phyloP scores from a whole-genome alignment of 2,888 invertebrate species.

The Ornithoptera alexandrae region DNA sequence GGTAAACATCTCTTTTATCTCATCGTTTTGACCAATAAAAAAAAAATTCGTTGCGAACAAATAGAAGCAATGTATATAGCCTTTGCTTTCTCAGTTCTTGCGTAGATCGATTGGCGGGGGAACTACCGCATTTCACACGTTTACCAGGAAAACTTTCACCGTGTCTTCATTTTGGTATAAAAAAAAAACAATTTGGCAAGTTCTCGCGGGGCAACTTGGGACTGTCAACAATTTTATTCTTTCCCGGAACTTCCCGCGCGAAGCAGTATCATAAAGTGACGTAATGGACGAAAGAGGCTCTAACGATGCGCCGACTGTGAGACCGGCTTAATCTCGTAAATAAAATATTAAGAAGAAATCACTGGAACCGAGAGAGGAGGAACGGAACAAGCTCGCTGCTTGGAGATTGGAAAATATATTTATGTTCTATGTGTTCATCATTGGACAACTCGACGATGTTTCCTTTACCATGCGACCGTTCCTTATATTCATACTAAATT shows the following conservation, averaged over 20 bases:
- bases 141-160: slow-evolving; percentile 49
- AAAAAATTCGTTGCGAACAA: neutral
- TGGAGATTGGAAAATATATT: slow-evolving; percentile 52
- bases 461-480: too few species aligned
- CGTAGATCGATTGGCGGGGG: slow-evolving; percentile 11
- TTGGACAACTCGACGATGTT: too few species aligned
- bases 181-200: slow-evolving; percentile 41
- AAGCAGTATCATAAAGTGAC: slow-evolving; percentile 65
- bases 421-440: slow-evolving; percentile 14
- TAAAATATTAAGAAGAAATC: slow-evolving; percentile 76
- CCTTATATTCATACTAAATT: too few species aligned
- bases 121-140: slow-evolving; percentile 38
- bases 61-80: neutral
- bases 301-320: slow-evolving; percentile 55
- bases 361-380: slow-evolving; percentile 49
- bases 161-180: slow-evolving; percentile 39
- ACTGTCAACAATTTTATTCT: slow-evolving; percentile 57
- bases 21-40: neutral
- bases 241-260: slow-evolving; percentile 47
- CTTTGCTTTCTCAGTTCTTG: neutral
- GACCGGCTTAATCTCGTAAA: slow-evolving; percentile 66
- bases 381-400: slow-evolving; percentile 52
- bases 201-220: slow-evolving; percentile 38
- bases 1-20: too few species aligned
- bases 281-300: slow-evolving; percentile 60